These are phyloP conservation scores for Druon quercuslanigerum DNA, from an alignment of 1,140 invertebrate species.

Conservation along the genomic window DNA sequence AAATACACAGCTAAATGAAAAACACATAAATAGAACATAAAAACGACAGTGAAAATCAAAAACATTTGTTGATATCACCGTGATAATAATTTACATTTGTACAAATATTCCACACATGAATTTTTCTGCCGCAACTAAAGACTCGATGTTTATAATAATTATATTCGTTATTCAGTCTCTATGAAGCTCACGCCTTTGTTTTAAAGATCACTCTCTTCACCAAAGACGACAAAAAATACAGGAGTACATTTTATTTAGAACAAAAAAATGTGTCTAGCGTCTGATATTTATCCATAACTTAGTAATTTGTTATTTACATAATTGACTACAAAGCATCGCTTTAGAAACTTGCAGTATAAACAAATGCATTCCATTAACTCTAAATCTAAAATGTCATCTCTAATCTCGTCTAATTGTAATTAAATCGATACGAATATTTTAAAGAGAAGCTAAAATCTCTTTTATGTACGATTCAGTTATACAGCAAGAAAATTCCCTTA, in stretches of 20 bases:
- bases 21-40: neutral
- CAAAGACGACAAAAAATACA: neutral
- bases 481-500: conserved; percentile 41
- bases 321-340: conserved; percentile 57
- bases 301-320: conserved; percentile 60
- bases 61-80: neutral
- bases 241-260: neutral
- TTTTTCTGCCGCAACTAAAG: neutral
- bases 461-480: conserved; percentile 28
- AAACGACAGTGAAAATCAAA: neutral
- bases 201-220: conserved; percentile 2
- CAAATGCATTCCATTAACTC: conserved; percentile 36
- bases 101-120: neutral
- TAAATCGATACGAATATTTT: neutral
- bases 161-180: neutral
- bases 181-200: conserved; percentile 8
- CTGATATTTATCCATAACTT: neutral
- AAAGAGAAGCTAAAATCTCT: neutral
- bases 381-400: neutral
- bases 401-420: neutral
- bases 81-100: conserved; percentile 19
- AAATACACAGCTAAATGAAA: neutral
- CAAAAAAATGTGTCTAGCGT: neutral
- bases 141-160: neutral
- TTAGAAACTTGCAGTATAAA: conserved; percentile 44